Conservation (phyloP, 2,797 vertebrate genomes). For the Microctenopoma lineatum region DNA sequence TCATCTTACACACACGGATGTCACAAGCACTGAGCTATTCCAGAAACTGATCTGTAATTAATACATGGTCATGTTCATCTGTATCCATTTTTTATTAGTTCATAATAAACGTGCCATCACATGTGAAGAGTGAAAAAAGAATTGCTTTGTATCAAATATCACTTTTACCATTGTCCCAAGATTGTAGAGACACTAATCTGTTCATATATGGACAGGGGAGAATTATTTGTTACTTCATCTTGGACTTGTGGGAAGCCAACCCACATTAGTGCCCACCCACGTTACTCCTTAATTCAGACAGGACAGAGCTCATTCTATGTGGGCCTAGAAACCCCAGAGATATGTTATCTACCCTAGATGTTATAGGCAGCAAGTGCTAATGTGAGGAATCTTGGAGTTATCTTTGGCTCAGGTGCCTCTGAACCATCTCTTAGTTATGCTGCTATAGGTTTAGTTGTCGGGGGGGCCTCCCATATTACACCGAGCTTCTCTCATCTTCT, state of each 20-base stretch:
- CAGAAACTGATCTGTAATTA: conserved; percentile 55
- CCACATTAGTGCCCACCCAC: not conserved
- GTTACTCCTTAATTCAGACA: too few species aligned
- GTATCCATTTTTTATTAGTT: conserved; percentile 24
- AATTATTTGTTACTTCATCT: conserved; percentile 3
- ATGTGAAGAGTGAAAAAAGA: not conserved
- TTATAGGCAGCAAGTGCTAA: too few species aligned
- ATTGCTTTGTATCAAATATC: not conserved
- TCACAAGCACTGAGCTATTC: conserved; percentile 49
- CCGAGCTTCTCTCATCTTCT: too few species aligned
- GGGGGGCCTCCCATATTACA: too few species aligned
- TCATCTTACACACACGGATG: conserved; percentile 56
- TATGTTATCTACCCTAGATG: too few species aligned
- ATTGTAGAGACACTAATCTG: not conserved
- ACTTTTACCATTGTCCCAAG: too few species aligned
- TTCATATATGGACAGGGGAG: conserved; percentile 11
- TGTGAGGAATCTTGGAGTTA: too few species aligned
- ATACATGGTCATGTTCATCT: conserved; percentile 33
- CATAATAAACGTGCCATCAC: conserved; percentile 5
- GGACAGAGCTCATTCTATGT: too few species aligned
- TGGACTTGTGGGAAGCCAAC: not conserved
- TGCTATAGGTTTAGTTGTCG: too few species aligned
- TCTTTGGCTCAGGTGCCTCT: too few species aligned
- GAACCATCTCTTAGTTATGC: too few species aligned
- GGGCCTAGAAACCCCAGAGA: too few species aligned